Evolutionary conservation across 35 echinoderm and acorn worm species (phyloP).

Genomic region (Heliocidaris erythrogramma): DNA sequence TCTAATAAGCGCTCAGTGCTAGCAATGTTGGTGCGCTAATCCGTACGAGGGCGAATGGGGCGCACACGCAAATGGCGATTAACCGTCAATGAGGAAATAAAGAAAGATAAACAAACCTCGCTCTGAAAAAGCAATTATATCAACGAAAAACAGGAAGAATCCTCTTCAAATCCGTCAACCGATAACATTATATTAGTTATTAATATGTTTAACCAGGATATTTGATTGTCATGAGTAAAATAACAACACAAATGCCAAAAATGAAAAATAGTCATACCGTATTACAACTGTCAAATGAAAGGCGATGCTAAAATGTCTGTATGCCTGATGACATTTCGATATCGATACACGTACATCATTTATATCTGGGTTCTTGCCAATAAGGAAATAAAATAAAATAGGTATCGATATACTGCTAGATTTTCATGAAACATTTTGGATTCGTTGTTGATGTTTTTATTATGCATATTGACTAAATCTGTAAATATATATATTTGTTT

Average conservation of each 20-base stretch:
- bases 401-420: neutral
- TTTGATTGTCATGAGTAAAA: neutral
- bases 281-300: neutral
- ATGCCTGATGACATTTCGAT: neutral
- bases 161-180: neutral
- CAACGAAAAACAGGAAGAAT: neutral
- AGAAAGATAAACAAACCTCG: neutral
- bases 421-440: no score
- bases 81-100: neutral
- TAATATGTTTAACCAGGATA: neutral
- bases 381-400: neutral
- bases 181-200: neutral
- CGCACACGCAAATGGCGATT: neutral
- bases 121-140: neutral
- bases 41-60: neutral
- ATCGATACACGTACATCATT: neutral
- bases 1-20: neutral
- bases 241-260: no score
- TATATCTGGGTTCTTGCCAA: neutral
- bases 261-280: neutral
- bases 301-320: neutral
- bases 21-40: neutral
- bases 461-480: neutral
- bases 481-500: no score
- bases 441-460: neutral